Base-by-base conservation (phyloP, 2,888 invertebrate genomes). In the Brachypalpus laphriformis region DNA sequence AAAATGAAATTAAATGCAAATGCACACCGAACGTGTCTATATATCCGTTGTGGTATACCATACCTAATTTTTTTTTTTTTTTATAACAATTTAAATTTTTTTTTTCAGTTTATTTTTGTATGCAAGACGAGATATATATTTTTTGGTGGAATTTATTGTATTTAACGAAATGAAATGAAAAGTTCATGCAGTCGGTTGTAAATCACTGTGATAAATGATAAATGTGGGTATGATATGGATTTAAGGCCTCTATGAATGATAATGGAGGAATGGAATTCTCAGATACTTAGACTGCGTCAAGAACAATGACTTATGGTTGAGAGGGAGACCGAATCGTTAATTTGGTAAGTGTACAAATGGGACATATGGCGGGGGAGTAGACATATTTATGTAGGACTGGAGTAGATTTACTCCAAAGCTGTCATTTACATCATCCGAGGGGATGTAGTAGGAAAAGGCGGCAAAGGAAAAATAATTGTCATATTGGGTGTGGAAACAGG, bases 151-250 rank as follows among this genome's bases (percentile, higher is more conserved):
- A 66, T 72, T 66, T 74, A 59, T 51, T 66, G 16, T 14, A 59
- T 45, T 57, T 28, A 37, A 42, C 57, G 49, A 40, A 71, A 74
- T 1, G 18, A 40, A 68, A 75, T 11, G 37, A 66, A 70, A 63
- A 65, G 65, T 74, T 56, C 28, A 40, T 25, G 16, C 68, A 57
- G 54, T 56, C 22, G 63, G 40, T 25, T 56, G 57, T 83, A 83
- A 80, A 83, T 83, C 76, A 83, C 63, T 47, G 34, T 70, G 83
- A 70, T 74, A 83, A 80, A 74, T 83, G 80, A 80, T 75, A 74
- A 80, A 80, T 63, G 80, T 63, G 49, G 49, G 54, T 68, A 56
- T 61, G 47, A 66, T 72, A 72, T 68, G 72, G 61, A 68, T 66
- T 77, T 82, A 51, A 78, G 74, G 68, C 40, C 54, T 63, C 51